These are phyloP conservation scores for Lasius platythorax DNA, from an alignment of 2,888 invertebrate species.

Conservation along the genomic window DNA sequence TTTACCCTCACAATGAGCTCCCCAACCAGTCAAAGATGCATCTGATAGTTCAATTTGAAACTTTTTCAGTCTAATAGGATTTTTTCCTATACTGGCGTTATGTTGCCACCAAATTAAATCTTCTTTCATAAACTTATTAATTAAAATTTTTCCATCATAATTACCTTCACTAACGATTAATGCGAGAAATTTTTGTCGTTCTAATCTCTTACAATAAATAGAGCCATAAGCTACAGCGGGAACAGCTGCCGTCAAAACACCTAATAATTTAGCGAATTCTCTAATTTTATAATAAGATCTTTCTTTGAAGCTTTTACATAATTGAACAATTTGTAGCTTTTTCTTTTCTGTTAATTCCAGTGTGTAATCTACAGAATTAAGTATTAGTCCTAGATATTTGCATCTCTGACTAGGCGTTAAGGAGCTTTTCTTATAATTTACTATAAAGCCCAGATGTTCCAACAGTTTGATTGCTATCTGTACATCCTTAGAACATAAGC, in stretches of 20 bases:
- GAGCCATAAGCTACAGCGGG: slow-evolving; percentile 67
- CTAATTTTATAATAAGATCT: slow-evolving; percentile 57
- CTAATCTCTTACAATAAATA: slow-evolving; percentile 62
- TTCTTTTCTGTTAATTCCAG: slow-evolving; percentile 58
- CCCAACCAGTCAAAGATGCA: slow-evolving; percentile 67
- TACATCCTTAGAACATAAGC: slow-evolving; percentile 38
- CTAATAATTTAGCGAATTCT: slow-evolving; percentile 57
- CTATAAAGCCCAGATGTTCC: slow-evolving; percentile 60
- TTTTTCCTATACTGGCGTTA: slow-evolving; percentile 45
- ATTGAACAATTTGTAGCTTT: slow-evolving; percentile 38
- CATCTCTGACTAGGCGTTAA: slow-evolving; percentile 44
- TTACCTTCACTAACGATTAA: slow-evolving; percentile 56
- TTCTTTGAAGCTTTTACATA: slow-evolving; percentile 43
- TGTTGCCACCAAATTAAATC: slow-evolving; percentile 67
- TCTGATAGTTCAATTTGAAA: slow-evolving; percentile 58
- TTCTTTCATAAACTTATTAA: slow-evolving; percentile 38
- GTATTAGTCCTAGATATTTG: slow-evolving; percentile 62
- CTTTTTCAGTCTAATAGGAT: slow-evolving; percentile 55
- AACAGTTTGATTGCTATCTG: slow-evolving; percentile 40
- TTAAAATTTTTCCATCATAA: slow-evolving; percentile 59
- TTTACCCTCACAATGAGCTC: slow-evolving; percentile 54
- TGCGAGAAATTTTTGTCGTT: slow-evolving; percentile 63
- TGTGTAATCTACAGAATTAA: slow-evolving; percentile 49
- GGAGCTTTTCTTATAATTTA: slow-evolving; percentile 63
- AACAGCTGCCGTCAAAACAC: slow-evolving; percentile 88